Percentiles rank a stretch among this genome's conserved stretches.
phyloP scores from a whole-genome alignment of 2,797 vertebrate genomes.

The Oreochromis mossambicus region DNA sequence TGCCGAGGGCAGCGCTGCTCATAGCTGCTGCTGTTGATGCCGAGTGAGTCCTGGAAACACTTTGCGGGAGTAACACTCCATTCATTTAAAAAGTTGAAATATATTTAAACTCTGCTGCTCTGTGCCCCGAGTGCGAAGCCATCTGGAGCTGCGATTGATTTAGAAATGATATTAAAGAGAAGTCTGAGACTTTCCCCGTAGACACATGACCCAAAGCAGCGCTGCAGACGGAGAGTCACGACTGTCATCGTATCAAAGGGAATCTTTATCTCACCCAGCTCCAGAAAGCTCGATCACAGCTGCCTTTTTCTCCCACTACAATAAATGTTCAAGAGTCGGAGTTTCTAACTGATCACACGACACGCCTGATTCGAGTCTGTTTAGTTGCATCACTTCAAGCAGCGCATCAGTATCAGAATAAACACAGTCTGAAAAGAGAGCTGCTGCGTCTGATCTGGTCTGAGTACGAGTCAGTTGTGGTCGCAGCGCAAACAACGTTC shows the following conservation, averaged over 20 bases:
- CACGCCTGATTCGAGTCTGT: background rate
- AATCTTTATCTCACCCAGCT: slow-evolving; percentile 38
- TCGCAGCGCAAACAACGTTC: background rate
- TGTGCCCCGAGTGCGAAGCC: background rate
- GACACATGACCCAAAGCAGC: slow-evolving; percentile 19
- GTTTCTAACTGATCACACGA: background rate
- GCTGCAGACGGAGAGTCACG: slow-evolving; percentile 28
- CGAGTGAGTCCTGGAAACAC: background rate
- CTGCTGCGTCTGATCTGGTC: background rate
- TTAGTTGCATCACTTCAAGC: background rate
- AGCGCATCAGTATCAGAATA: background rate
- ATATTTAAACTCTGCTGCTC: slow-evolving; percentile 31
- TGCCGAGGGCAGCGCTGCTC: background rate
- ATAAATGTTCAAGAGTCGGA: slow-evolving; percentile 1
- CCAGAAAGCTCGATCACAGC: background rate
- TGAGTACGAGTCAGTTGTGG: background rate
- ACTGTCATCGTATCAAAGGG: slow-evolving; percentile 41
- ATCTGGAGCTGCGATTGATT: slow-evolving; percentile 11
- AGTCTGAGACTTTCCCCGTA: slow-evolving; percentile 25
- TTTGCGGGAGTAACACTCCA: slow-evolving; percentile 11
- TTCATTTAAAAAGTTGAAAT: slow-evolving; percentile 24
- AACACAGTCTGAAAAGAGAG: background rate
- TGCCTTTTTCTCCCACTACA: slow-evolving; percentile 12
- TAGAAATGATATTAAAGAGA: slow-evolving; percentile 42
- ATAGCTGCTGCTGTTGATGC: background rate